Evolutionary conservation across 2,113 vertebrate genomes (phyloP), one percentile per base, ranked within the genome.

Genomic region (Microtus oregoni): DNA sequence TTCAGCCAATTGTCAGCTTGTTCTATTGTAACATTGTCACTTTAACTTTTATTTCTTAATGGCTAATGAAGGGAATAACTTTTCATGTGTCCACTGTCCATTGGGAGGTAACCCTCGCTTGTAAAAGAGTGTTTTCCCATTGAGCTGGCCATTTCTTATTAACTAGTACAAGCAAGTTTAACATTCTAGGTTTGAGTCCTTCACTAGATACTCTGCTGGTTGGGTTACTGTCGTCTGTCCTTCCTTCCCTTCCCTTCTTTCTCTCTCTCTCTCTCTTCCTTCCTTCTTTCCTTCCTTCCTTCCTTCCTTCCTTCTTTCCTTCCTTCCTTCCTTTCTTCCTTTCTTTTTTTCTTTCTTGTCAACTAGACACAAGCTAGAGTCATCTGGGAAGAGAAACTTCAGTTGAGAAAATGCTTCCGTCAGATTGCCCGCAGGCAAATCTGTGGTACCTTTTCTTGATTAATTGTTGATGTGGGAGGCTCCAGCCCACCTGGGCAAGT

Each of bases 41-140:
- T 55, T 87, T 79, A 52, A 78, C 73, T 73, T 44, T 50, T 41
- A 55, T 88, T 96, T 70, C 75, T 92, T 92, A 32, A 19, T 96
- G 68, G 44, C n/a, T 94, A 32, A 87, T 44, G 19, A 92, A 35
- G 52, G 44, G 55, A 85, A 41, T 17, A 79, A 67, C 4, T 73
- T 96, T 86, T 90, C 35, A 41, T 35, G 70, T 58, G 35, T 70
- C 83, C 78, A 30, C 28, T 65, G 30, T 15, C 20, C 44, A 87
- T 68, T 83, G 65, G 35, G 24, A 83, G 26, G 67, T 75, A 73
- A 63, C 19, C 3, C 28, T 82, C 44, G 61, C 44, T 76, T 78
- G 22, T 82, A 79, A 91, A 15, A 55, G 5, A 61, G 70, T 0
- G 15, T 77, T 90, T 89, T 73, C 61, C 14, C 20, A 44, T 41